Evolutionary conservation across 2,113 vertebrate species (phyloP).

Genomic region (Anser cygnoides): DNA sequence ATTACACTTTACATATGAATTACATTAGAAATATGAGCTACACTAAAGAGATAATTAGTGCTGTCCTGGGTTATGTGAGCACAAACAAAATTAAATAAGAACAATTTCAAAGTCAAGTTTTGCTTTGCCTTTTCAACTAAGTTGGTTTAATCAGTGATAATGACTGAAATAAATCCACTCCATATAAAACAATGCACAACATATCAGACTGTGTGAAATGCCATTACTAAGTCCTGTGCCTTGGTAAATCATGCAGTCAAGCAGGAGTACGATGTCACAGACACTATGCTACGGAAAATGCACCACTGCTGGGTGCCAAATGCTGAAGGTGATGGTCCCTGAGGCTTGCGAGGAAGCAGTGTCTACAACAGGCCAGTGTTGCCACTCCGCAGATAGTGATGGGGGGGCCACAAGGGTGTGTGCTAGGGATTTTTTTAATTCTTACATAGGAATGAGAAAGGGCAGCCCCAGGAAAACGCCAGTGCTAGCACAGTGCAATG

Average conservation of each 20-base stretch:
- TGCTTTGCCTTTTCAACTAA: constrained; percentile 78
- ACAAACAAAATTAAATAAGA: constrained; percentile 83
- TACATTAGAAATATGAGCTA: constrained; percentile 84
- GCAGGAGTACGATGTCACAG: background rate
- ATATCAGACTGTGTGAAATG: constrained; percentile 65
- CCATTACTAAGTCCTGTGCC: background rate
- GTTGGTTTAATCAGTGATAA: constrained; percentile 82
- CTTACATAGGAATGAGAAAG: background rate
- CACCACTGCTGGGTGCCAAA: background rate
- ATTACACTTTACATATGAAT: constrained; percentile 86
- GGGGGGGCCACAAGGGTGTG: background rate
- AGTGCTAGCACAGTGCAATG: background rate
- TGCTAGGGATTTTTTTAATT: background rate
- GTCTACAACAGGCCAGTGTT: background rate
- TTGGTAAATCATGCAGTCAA: constrained; percentile 41
- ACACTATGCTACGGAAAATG: background rate
- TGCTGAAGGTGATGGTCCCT: background rate
- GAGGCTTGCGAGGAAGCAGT: background rate
- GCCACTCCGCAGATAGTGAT: background rate
- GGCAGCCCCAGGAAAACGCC: background rate
- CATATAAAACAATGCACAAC: constrained; percentile 53
- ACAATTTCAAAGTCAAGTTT: constrained; percentile 83
- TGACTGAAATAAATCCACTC: constrained; percentile 77
- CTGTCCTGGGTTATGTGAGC: constrained; percentile 81
- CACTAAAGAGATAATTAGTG: constrained; percentile 83